phyloP scores from a whole-genome alignment of 37 sponge, comb jelly and placozoan species.

The Chondrilla cf. caribensis region DNA sequence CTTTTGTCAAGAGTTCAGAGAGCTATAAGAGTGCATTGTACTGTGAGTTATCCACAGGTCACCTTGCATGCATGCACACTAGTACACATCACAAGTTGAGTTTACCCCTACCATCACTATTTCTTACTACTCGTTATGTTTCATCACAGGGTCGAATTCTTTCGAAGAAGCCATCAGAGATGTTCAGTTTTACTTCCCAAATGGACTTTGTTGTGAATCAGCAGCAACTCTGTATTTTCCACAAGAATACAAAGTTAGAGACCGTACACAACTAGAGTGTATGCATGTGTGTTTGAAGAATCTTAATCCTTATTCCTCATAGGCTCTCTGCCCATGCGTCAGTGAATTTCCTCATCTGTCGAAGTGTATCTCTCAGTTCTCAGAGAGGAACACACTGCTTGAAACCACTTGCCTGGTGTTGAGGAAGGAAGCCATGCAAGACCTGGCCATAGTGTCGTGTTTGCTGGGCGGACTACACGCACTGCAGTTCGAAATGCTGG shows the following conservation, averaged over 20 bases:
- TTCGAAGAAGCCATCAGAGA: conserved; percentile 33
- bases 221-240: background rate
- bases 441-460: background rate
- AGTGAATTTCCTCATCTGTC: background rate
- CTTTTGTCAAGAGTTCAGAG: background rate
- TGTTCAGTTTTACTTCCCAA: conserved; percentile 45
- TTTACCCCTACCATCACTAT: too few species aligned
- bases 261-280: too few species aligned
- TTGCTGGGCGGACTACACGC: background rate
- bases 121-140: too few species aligned
- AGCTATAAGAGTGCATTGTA: background rate
- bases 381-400: background rate
- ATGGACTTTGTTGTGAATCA: conserved; percentile 32
- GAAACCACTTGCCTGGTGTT: background rate
- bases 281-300: too few species aligned
- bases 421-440: background rate
- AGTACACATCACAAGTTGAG: too few species aligned
- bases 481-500: background rate
- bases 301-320: too few species aligned
- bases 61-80: too few species aligned
- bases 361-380: background rate
- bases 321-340: background rate
- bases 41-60: background rate
- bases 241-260: conserved; percentile 26
- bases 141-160: conserved; percentile 28